Evolutionary conservation across 2,888 invertebrate species (phyloP).

Genomic region (Cheilosia pagana): DNA sequence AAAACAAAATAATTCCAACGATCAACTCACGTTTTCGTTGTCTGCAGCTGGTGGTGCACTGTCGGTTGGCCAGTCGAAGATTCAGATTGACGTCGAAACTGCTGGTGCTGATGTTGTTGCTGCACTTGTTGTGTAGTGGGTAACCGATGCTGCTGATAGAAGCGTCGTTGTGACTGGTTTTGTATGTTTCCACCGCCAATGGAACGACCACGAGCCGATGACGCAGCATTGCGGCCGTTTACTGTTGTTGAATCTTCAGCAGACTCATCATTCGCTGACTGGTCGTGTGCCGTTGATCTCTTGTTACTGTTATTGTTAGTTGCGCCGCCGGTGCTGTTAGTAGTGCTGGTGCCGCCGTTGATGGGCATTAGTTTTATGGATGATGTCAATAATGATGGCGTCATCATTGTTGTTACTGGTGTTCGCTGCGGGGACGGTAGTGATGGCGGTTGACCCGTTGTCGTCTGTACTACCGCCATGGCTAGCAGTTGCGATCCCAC

Average conservation of each 20-base stretch:
- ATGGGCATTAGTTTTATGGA: conserved; percentile 66
- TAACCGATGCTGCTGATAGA: conserved; percentile 70
- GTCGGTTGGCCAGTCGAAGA: conserved; percentile 45
- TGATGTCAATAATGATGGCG: conserved; percentile 75
- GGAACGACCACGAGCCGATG: conserved; percentile 66
- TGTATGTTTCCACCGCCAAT: conserved; percentile 55
- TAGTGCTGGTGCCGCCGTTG: conserved; percentile 24
- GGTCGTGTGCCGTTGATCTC: conserved; percentile 71
- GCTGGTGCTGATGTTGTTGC: conserved; percentile 74
- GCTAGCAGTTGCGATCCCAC: conserved; percentile 78
- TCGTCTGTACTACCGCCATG: conserved; percentile 80
- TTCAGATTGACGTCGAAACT: conserved; percentile 63
- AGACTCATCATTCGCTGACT: conserved; percentile 52
- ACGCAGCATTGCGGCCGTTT: conserved; percentile 39
- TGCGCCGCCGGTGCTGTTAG: conserved; percentile 32
- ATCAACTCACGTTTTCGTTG: conserved; percentile 81
- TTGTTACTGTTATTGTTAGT: conserved; percentile 58
- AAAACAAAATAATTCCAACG: conserved; percentile 13
- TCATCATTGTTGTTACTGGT: conserved; percentile 73
- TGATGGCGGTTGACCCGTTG: conserved; percentile 82
- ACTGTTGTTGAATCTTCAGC: conserved; percentile 55
- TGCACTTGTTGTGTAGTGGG: conserved; percentile 61
- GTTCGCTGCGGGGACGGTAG: conserved; percentile 82
- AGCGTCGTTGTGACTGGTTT: conserved; percentile 45
- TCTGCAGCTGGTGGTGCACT: conserved; percentile 71